Conservation (phyloP, 2,113 vertebrate species). For the Labrus mixtus region DNA sequence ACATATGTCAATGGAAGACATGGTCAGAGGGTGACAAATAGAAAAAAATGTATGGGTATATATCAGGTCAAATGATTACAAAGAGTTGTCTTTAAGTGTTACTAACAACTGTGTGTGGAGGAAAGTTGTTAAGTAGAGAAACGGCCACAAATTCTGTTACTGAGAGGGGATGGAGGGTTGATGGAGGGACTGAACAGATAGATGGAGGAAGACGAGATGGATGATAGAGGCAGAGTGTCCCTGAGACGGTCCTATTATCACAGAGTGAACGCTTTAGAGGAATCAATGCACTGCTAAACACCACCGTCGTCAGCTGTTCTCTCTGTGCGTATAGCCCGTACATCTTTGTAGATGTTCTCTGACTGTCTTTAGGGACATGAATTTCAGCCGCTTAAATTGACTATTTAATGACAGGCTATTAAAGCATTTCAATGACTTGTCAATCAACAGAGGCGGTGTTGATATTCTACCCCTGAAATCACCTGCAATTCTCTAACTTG, state of each 20-base stretch:
- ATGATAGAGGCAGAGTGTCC: slow-evolving; percentile 45
- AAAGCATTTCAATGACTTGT: slow-evolving; percentile 22
- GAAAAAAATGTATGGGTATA: slow-evolving; percentile 11
- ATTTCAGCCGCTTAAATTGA: slow-evolving; percentile 43
- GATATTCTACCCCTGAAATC: neutral
- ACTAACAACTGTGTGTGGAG: neutral
- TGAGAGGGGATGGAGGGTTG: neutral
- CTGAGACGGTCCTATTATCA: slow-evolving; percentile 64
- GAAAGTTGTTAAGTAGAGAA: slow-evolving; percentile 29
- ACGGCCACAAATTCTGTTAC: slow-evolving; percentile 1
- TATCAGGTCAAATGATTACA: neutral
- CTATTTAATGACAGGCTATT: slow-evolving; percentile 44
- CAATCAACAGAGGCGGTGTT: slow-evolving; percentile 12
- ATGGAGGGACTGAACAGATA: slow-evolving; percentile 1
- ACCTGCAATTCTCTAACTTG: neutral
- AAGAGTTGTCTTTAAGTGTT: neutral
- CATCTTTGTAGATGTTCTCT: slow-evolving; percentile 22
- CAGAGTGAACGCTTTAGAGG: slow-evolving; percentile 56
- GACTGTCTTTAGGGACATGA: slow-evolving; percentile 14
- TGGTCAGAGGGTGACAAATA: neutral
- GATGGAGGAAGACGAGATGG: slow-evolving; percentile 44
- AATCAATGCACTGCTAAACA: slow-evolving; percentile 64
- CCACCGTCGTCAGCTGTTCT: slow-evolving; percentile 33
- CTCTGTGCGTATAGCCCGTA: neutral
- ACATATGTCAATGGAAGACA: neutral